Evolutionary conservation across 2,797 vertebrate genomes (phyloP).

Genomic region (Parauchenoglanis ngamensis): DNA sequence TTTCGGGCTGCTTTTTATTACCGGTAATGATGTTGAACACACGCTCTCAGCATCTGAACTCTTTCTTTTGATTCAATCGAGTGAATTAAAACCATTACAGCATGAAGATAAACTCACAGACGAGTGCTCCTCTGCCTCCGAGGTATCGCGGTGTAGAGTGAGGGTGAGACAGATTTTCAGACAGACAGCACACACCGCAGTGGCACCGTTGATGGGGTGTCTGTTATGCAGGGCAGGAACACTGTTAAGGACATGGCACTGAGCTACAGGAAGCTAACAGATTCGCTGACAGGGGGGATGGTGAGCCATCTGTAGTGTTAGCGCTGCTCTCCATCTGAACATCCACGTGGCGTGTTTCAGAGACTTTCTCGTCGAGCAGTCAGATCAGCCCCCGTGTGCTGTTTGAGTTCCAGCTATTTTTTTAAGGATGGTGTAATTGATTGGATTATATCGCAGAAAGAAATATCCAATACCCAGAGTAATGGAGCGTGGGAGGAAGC

Average conservation of each 20-base stretch:
- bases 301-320: constrained; percentile 61
- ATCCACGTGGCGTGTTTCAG: constrained; percentile 59
- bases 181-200: constrained; percentile 25
- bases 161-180: constrained; percentile 16
- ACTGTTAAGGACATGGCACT: constrained; percentile 33
- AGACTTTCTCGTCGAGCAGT: constrained; percentile 55
- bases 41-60: constrained; percentile 3
- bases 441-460: constrained; percentile 52
- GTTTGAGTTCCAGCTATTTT: constrained; percentile 41
- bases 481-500: constrained; percentile 20
- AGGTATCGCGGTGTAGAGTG: constrained; percentile 21
- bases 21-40: constrained; percentile 25
- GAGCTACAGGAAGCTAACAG: constrained; percentile 58
- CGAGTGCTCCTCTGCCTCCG: background rate
- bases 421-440: constrained; percentile 53
- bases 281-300: constrained; percentile 63
- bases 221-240: constrained; percentile 27
- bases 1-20: constrained; percentile 13
- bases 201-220: constrained; percentile 20
- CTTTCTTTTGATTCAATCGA: constrained; percentile 28
- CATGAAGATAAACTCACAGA: constrained; percentile 39
- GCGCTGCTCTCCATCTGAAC: constrained; percentile 65
- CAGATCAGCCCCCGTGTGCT: constrained; percentile 47
- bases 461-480: constrained; percentile 26
- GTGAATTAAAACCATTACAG: constrained; percentile 32